phyloP scores from a whole-genome alignment of 2,113 vertebrate species.

The Hydropotes inermis region DNA sequence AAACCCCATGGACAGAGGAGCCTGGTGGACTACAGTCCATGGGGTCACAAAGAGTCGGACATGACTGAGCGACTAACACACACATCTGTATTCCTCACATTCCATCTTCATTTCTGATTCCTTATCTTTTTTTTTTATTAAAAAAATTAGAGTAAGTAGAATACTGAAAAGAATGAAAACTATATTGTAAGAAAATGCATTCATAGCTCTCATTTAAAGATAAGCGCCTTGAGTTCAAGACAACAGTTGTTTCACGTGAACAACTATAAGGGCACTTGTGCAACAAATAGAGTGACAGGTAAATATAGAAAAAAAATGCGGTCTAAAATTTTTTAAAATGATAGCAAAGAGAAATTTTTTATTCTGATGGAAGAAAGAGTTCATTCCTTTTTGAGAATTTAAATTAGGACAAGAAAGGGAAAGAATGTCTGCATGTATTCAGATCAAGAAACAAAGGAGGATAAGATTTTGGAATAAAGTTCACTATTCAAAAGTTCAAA shows the following conservation, averaged over 20 bases:
- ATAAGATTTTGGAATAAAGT: conserved; percentile 54
- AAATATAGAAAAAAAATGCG: not conserved
- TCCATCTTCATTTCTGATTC: not conserved
- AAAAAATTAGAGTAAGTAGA: not conserved
- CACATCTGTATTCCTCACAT: not conserved
- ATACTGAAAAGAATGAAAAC: not conserved
- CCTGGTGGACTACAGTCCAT: not conserved
- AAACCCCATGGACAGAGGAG: not conserved
- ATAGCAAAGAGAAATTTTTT: not conserved
- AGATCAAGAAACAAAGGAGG: conserved; percentile 67
- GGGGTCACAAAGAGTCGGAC: not conserved
- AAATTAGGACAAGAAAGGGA: not conserved
- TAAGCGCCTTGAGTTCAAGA: not conserved
- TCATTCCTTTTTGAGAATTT: conserved; percentile 45
- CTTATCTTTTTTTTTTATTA: not conserved
- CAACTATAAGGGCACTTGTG: not conserved
- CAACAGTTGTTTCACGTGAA: not conserved
- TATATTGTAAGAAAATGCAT: not conserved
- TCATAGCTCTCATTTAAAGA: not conserved
- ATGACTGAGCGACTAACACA: not conserved
- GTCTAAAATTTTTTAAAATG: not conserved
- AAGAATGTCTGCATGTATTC: conserved; percentile 50
- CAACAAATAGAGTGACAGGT: not conserved
- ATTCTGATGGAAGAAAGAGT: not conserved
- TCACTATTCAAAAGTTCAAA: conserved; percentile 69